Conservation (phyloP, 2,888 invertebrate genomes). For the Drosophila mulleri region DNA sequence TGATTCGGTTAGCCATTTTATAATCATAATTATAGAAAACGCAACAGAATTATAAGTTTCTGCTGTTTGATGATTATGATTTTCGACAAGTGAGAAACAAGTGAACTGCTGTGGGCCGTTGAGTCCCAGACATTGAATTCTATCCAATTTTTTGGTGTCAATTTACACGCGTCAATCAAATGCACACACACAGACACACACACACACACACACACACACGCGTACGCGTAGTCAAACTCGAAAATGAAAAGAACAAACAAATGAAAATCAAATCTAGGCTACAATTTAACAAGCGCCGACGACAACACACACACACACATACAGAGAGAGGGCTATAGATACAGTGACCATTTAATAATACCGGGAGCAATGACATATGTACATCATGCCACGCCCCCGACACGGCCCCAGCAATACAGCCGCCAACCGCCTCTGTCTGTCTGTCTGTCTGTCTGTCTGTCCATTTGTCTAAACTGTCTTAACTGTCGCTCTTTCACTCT, state of each 20-base stretch:
- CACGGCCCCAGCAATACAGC: constrained; percentile 8
- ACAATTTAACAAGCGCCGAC: constrained; percentile 66
- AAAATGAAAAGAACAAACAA: constrained; percentile 32
- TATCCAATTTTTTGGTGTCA: constrained; percentile 62
- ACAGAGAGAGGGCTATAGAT: background rate
- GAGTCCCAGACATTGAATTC: constrained; percentile 24
- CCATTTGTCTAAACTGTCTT: constrained; percentile 48
- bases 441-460: constrained; percentile 19
- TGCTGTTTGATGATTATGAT: constrained; percentile 34
- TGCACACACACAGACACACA: constrained; percentile 8
- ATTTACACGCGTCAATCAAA: constrained; percentile 68
- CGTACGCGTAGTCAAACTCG: constrained; percentile 11
- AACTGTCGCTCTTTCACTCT: constrained; percentile 55
- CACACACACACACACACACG: constrained; percentile 2
- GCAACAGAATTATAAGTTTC: constrained; percentile 24
- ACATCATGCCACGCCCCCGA: constrained; percentile 45
- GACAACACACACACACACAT: constrained; percentile 10
- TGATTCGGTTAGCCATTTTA: constrained; percentile 43
- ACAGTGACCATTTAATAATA: constrained; percentile 43
- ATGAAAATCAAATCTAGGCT: constrained; percentile 63
- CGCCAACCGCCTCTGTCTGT: constrained; percentile 10
- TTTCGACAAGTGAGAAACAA: constrained; percentile 45
- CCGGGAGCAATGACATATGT: constrained; percentile 66
- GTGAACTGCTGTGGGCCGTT: constrained; percentile 1
- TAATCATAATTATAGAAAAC: constrained; percentile 42